Base-by-base conservation (phyloP, 2,888 invertebrate species). In the Dorcus hopei region DNA sequence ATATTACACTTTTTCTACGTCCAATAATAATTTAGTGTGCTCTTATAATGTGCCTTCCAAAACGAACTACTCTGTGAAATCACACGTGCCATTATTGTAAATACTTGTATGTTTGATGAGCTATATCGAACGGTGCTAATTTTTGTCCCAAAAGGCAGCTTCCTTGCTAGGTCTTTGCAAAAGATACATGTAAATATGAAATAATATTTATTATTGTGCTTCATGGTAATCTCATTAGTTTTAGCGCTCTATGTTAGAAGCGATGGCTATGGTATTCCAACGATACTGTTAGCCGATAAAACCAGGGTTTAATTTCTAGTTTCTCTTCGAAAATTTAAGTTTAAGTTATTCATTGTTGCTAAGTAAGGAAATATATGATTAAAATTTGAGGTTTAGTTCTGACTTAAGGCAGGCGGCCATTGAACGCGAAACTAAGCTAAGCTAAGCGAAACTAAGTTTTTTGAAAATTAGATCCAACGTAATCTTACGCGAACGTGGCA, bases 271-370 rank as follows among this genome's bases (percentile, higher is more conserved):
- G 68, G 68, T 69, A 68, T 68, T 57, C 59, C 58, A 59, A 67
- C 62, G 63, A 67, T 75, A 76, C 70, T 74, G 74, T 77, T 76
- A 75, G 75, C 75, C 77, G 76, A 76, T 75, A 75, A 49, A 62
- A 61, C 65, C 67, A 63, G 61, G 61, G 66, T 68, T 65, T 58
- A 53, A 59, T 66, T 52, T 63, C 67, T 61, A 45, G 45, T 45
- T 45, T 45, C 16, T 45, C 45, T 23, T 11, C 19, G 9, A 23
- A 45, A 45, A 19, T 45, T 45, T 45, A 45, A 16, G 45, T 45
- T 45, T 45, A 45, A 45, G 45, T 45, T 45, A 45, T 23, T 45
- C 19, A 19, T 45, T 45, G 45, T 45, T 14, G 16, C 19, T 33
- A 33, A 45, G 23, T 19, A 11, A 11, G 45, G 45, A 45, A 45